Conservation (phyloP, 2,888 invertebrate species). For the Ophion obscuratus region DNA sequence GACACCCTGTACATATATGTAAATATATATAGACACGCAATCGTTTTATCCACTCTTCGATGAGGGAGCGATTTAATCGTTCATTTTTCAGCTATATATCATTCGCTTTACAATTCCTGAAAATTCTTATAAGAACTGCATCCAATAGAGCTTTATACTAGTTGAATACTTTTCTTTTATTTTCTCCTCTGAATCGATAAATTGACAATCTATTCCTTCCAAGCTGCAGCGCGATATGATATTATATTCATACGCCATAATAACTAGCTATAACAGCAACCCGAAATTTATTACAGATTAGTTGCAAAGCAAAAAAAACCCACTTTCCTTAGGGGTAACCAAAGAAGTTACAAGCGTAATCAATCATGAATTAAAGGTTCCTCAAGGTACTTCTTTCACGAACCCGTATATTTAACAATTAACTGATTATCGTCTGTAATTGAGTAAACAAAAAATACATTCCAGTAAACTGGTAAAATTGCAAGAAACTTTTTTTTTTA, state of each 20-base stretch:
- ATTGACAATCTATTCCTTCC: background rate
- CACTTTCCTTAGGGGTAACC: background rate
- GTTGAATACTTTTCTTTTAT: background rate
- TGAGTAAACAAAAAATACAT: too few relatives aligned
- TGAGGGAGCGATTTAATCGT: conserved; percentile 19
- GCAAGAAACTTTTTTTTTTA: too few relatives aligned
- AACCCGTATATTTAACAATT: too few relatives aligned
- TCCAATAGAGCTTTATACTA: background rate
- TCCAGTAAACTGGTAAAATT: too few relatives aligned
- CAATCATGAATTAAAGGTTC: too few relatives aligned
- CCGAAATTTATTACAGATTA: too few relatives aligned
- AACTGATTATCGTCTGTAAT: too few relatives aligned
- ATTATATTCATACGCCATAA: background rate
- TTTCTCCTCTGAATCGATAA: background rate
- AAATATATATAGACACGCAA: background rate
- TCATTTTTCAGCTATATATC: background rate
- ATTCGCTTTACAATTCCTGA: background rate
- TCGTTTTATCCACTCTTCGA: background rate
- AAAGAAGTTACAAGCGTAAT: background rate
- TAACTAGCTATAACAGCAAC: too few relatives aligned
- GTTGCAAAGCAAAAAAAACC: too few relatives aligned
- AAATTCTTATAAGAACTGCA: background rate
- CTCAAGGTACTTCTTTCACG: too few relatives aligned
- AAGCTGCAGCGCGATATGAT: too few relatives aligned
- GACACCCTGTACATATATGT: too few relatives aligned